Percentiles rank a stretch among this genome's conserved stretches.
Evolutionary conservation across 2,113 vertebrate genomes (phyloP).

Genomic region (Triplophysa siluroides): DNA sequence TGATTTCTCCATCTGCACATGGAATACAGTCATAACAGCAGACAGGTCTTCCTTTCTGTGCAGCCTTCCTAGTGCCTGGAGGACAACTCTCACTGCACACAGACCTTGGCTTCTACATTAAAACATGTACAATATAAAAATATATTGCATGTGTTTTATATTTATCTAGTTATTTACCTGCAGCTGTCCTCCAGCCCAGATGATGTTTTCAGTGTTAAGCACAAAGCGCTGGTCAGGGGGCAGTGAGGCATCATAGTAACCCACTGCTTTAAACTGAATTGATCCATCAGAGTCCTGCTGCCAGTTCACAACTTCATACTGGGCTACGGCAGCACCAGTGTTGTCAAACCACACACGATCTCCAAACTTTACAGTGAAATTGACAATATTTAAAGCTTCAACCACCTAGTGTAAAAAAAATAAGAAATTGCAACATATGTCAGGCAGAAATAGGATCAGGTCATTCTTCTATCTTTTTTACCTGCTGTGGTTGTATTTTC

Average conservation of each 20-base stretch:
- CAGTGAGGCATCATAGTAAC: conserved; percentile 65
- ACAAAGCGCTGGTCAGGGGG: conserved; percentile 65
- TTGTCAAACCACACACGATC: conserved; percentile 72
- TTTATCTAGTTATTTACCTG: no score
- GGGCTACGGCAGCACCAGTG: conserved; percentile 66
- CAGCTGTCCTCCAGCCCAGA: conserved; percentile 63
- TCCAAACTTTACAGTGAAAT: conserved; percentile 65
- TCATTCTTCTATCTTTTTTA: conserved; percentile 35
- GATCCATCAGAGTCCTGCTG: conserved; percentile 54
- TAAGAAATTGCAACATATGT: no score
- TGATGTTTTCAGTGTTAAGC: conserved; percentile 63
- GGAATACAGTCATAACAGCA: neutral
- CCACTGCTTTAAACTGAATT: conserved; percentile 56
- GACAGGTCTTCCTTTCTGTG: neutral
- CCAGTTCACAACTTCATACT: conserved; percentile 61
- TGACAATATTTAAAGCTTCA: conserved; percentile 53
- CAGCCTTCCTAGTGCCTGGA: conserved; percentile 53
- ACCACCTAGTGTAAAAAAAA: conserved; percentile 58
- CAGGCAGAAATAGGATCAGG: no score
- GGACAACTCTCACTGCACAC: conserved; percentile 63
- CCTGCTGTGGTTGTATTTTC: conserved; percentile 64
- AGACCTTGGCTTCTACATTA: conserved; percentile 40
- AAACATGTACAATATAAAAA: no score
- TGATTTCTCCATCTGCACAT: neutral
- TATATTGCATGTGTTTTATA: no score